Evolutionary conservation across 2,888 invertebrate genomes (phyloP), one percentile per base, ranked within the genome.

Genomic region (Troilus luridus): DNA sequence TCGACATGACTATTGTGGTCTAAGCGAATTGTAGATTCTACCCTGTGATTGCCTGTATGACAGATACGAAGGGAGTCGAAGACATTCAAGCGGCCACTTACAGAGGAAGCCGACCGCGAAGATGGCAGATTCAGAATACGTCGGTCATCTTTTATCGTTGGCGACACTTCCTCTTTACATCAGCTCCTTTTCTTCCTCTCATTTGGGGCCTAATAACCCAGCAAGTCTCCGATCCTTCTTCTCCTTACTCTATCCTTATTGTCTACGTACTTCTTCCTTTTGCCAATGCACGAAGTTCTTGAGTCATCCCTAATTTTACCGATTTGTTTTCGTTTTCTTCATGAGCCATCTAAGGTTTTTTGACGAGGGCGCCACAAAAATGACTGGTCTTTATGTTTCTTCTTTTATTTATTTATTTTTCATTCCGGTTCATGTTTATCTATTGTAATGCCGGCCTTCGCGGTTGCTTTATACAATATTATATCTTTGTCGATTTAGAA

Each of bases 191-290:
- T n/a, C 85, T n/a, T 54, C 85, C 85, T 56, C 56, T 58, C 85
- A 85, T 85, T 85, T 85, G 85, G 85, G 85, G 56, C 85, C 85
- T 85, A 85, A 85, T 85, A 85, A 85, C 85, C 85, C 85, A 58
- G 85, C 85, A 85, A 85, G 17, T 9, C 56, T 24, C 54, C 85
- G 58, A 85, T 85, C 85, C 85, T 56, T 85, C 85, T 54, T 56
- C 12, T 56, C 85, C 56, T 56, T 56, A 56, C 41, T 21, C 21
- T 85, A 85, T 85, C 56, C 72, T 77, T 77, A 77, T 77, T 77
- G 72, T 77, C 72, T 77, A 24, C 17, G 41, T 77, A 5, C 72
- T 77, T 77, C 19, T 77, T 77, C 54, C 85, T 56, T 85, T 85
- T n/a, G 0, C 54, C 56, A 7, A 85, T 54, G 27, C 85, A 85